Evolutionary conservation across 2,888 invertebrate genomes (phyloP).

Genomic region (Sthenelais limicola): DNA sequence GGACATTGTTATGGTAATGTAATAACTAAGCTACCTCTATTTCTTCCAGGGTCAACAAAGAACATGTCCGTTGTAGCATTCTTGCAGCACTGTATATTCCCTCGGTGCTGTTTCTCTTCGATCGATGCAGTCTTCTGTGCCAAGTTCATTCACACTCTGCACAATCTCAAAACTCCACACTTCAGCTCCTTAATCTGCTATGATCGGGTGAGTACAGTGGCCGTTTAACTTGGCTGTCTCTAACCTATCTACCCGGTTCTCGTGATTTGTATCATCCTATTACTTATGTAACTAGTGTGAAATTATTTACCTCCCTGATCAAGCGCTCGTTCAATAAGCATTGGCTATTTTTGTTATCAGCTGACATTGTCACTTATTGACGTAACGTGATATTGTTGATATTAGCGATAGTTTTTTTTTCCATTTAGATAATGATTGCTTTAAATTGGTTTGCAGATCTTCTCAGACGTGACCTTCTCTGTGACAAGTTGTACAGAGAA

Average conservation of each 20-base stretch:
- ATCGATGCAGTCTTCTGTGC: slow-evolving; percentile 97
- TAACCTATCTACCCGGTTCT: too few species aligned
- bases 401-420: neutral
- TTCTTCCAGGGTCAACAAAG: slow-evolving; percentile 41
- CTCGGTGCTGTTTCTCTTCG: slow-evolving; percentile 96
- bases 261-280: too few species aligned
- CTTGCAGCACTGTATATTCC: slow-evolving; percentile 96
- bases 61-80: slow-evolving; percentile 82
- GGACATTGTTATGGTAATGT: too few species aligned
- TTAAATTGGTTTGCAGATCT: slow-evolving; percentile 79
- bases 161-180: slow-evolving; percentile 93
- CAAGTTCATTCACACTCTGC: slow-evolving; percentile 95
- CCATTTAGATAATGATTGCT: neutral
- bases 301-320: too few species aligned
- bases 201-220: slow-evolving; percentile 85
- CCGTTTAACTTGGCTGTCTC: too few species aligned
- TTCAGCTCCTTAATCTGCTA: slow-evolving; percentile 98
- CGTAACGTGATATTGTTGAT: too few species aligned
- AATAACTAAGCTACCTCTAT: too few species aligned
- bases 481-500: slow-evolving; percentile 98
- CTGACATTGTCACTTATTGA: too few species aligned
- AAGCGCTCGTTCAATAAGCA: too few species aligned
- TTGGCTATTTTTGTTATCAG: too few species aligned
- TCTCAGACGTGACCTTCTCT: slow-evolving; percentile 97
- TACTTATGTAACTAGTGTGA: too few species aligned